Evolutionary conservation across 2,888 invertebrate species (phyloP).

Genomic region (Caenorhabditis doughertyi): DNA sequence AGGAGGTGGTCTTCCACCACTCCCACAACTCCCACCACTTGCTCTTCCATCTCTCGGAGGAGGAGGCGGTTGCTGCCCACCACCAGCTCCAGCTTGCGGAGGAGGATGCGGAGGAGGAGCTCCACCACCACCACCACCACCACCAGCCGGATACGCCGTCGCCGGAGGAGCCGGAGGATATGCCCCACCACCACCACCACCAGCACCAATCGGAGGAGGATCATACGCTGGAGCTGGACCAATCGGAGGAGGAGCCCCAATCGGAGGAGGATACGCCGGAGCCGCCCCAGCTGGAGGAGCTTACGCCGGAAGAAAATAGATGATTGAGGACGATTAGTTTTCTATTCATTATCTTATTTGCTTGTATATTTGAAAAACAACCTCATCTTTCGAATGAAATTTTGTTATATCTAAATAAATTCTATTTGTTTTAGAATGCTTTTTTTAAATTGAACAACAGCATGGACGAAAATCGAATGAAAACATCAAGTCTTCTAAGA

Average conservation of each 20-base stretch:
- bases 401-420: conserved; percentile 41
- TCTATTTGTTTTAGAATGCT: conserved; percentile 1
- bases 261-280: conserved; percentile 53
- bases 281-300: conserved; percentile 61
- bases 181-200: conserved; percentile 50
- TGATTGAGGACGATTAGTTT: conserved; percentile 18
- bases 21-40: conserved; percentile 67
- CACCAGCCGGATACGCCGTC: conserved; percentile 53
- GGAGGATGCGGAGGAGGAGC: conserved; percentile 58
- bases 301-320: conserved; percentile 57
- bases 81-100: conserved; percentile 62
- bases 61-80: conserved; percentile 58
- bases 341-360: conserved; percentile 24
- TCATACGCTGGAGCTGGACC: conserved; percentile 57
- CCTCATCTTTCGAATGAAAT: conserved; percentile 22
- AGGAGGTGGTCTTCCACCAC: conserved; percentile 62
- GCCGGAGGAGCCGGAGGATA: conserved; percentile 55
- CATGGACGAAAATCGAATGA: no score
- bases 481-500: no score
- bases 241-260: conserved; percentile 53
- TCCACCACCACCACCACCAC: conserved; percentile 53
- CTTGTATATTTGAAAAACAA: conserved; percentile 52
- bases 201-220: conserved; percentile 56
- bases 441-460: no score
- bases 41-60: conserved; percentile 67